Percentiles rank a stretch among this genome's conserved stretches.
Evolutionary conservation across 2,888 invertebrate genomes (phyloP).

Genomic region (Napeogenes sylphis): DNA sequence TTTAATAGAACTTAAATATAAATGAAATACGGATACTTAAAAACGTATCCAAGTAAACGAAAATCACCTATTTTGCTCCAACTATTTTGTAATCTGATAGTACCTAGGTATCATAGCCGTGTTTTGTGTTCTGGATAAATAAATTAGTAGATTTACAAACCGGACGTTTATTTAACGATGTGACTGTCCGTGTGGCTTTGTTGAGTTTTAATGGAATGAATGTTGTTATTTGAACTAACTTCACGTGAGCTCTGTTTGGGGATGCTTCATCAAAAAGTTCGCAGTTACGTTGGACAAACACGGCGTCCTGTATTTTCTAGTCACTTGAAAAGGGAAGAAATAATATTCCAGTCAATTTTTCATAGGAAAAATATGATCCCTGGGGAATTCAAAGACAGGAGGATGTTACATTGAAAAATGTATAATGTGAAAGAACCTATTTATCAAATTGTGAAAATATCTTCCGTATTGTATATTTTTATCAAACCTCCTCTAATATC

Average conservation of each 20-base stretch:
- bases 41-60: too few relatives aligned
- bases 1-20: too few relatives aligned
- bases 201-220: constrained; percentile 30
- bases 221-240: constrained; percentile 27
- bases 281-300: constrained; percentile 3
- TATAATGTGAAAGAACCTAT: too few relatives aligned
- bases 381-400: too few relatives aligned
- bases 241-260: constrained; percentile 18
- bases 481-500: constrained; percentile 11
- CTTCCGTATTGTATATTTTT: neutral
- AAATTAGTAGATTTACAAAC: constrained; percentile 5
- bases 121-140: neutral
- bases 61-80: too few relatives aligned
- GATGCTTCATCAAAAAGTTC: constrained; percentile 11
- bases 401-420: too few relatives aligned
- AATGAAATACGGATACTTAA: too few relatives aligned
- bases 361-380: too few relatives aligned
- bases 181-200: constrained; percentile 18
- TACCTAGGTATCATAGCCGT: neutral
- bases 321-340: neutral
- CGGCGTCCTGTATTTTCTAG: neutral
- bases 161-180: constrained; percentile 8
- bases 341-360: too few relatives aligned
- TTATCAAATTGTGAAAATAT: too few relatives aligned
- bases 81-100: too few relatives aligned